Conservation (phyloP, 2,797 vertebrate genomes). For the Bothrops alternatus region DNA sequence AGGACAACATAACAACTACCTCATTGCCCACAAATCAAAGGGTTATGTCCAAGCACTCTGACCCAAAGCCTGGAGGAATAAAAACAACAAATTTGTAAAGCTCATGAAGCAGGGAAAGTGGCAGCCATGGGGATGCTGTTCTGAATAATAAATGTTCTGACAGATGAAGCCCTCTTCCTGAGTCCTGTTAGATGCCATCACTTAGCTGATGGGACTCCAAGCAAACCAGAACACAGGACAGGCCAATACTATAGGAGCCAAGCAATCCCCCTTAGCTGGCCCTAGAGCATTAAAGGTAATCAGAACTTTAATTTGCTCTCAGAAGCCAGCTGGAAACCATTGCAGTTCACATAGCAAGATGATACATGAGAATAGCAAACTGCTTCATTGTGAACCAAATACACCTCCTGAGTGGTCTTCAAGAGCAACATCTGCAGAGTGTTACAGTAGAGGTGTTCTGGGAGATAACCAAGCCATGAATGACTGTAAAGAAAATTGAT, state of each 20-base stretch:
- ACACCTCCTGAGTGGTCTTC: background rate
- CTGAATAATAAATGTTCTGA: background rate
- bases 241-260: background rate
- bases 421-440: background rate
- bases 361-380: background rate
- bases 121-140: background rate
- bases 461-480: background rate
- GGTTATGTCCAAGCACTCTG: background rate
- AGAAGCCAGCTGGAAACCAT: background rate
- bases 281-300: background rate
- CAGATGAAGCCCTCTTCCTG: background rate
- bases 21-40: background rate
- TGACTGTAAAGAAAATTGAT: background rate
- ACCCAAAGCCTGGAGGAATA: background rate
- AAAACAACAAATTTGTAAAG: background rate
- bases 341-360: background rate
- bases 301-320: background rate
- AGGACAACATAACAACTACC: background rate
- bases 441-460: background rate
- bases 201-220: background rate
- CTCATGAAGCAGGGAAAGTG: background rate
- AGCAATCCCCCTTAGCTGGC: background rate
- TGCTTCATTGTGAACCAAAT: background rate
- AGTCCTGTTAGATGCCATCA: background rate
- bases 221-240: background rate